These are phyloP conservation scores for Paedocypris micromegethes DNA, from an alignment of 2,797 vertebrate species.

Conservation along the genomic window DNA sequence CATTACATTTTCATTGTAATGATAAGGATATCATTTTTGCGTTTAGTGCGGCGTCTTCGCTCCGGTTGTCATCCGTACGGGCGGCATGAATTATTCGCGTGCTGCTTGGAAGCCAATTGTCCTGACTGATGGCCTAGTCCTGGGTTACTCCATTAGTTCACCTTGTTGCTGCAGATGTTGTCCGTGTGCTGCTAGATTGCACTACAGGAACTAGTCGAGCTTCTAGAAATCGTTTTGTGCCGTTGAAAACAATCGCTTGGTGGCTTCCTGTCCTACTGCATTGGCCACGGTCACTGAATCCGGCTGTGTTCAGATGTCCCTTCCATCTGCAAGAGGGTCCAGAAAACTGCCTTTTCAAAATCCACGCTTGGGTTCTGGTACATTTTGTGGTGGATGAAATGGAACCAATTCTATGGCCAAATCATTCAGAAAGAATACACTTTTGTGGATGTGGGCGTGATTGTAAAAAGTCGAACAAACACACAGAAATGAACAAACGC, in stretches of 20 bases:
- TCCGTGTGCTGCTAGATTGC: constrained; percentile 12
- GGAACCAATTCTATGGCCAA: too few relatives aligned
- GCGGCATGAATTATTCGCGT: constrained; percentile 9
- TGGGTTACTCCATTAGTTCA: constrained; percentile 23
- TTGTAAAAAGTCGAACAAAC: too few relatives aligned
- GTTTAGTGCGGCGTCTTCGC: constrained; percentile 13
- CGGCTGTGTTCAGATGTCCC: constrained; percentile 55
- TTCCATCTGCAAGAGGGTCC: constrained; percentile 63
- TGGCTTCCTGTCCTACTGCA: constrained; percentile 36
- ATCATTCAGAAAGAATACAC: too few relatives aligned
- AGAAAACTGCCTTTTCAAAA: constrained; percentile 30
- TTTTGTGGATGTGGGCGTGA: too few relatives aligned
- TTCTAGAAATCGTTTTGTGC: constrained; percentile 26
- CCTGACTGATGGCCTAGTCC: constrained; percentile 20
- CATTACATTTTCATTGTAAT: constrained; percentile 4
- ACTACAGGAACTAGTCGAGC: constrained; percentile 2
- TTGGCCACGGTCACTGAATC: constrained; percentile 49
- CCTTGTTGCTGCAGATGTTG: constrained; percentile 8
- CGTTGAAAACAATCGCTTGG: constrained; percentile 39
- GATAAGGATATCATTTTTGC: constrained; percentile 16
- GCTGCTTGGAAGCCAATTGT: constrained; percentile 23
- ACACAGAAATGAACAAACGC: too few relatives aligned
- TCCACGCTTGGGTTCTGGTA: too few relatives aligned
- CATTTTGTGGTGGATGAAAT: too few relatives aligned
- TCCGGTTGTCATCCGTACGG: neutral